Conservation (phyloP, 2,113 vertebrate genomes). For the Chrysochloris asiatica region DNA sequence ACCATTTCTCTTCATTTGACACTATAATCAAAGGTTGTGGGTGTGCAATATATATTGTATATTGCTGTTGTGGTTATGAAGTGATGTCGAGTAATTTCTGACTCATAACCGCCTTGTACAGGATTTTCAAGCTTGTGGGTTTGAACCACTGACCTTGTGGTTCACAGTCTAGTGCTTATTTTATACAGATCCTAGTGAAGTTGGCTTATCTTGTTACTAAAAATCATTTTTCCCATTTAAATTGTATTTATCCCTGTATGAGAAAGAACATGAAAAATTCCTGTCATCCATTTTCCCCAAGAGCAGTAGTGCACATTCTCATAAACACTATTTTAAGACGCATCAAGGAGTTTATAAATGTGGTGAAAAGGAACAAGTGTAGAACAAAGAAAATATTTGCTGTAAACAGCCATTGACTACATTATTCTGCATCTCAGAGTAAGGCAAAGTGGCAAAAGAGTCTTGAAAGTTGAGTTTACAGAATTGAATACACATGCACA, state of each 20-base stretch:
- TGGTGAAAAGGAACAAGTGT: neutral
- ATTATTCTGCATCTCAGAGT: conserved; percentile 3
- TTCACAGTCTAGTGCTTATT: no score
- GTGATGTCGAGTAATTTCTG: no score
- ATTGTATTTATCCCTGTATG: conserved; percentile 43
- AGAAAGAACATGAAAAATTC: conserved; percentile 22
- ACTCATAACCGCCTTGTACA: no score
- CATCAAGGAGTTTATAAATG: neutral
- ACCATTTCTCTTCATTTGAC: conserved; percentile 10
- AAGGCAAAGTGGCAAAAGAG: neutral
- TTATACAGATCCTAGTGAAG: neutral
- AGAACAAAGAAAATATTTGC: conserved; percentile 26
- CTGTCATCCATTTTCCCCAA: neutral
- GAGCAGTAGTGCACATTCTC: neutral
- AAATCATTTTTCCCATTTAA: neutral
- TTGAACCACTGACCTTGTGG: no score
- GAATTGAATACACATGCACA: neutral
- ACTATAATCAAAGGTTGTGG: neutral
- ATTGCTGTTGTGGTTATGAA: no score
- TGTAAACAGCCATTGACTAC: neutral
- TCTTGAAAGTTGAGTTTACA: conserved; percentile 19
- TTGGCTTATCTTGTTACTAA: neutral
- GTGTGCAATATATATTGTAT: neutral
- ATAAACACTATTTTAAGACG: conserved; percentile 31
- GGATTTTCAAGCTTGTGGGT: no score